Base-by-base conservation (phyloP, 2,888 invertebrate genomes). In the Tethea ocularis region DNA sequence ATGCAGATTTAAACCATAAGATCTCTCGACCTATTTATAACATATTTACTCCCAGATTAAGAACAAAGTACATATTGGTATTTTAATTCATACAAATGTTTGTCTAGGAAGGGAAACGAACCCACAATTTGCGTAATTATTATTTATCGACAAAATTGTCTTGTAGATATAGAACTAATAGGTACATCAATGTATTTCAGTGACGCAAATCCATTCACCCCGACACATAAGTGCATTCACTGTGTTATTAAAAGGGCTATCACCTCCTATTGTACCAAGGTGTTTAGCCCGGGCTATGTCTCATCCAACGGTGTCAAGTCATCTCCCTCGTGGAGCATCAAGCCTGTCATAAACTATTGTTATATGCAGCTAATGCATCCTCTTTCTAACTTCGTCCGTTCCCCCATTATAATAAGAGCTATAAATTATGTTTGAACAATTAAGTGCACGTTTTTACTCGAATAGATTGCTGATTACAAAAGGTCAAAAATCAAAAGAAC, bases 141-240 rank as follows among this genome's bases (percentile, higher is more conserved):
- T 33, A 10, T 7, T 33, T 33, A 8, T 33, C 11, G 5, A 36
- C 0, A 36, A 10, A 26, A 26, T 0, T 29, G 1, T 29, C 7
- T 29, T 33, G 2, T 33, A 20, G 15, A 20, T 64, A 62, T 61
- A 63, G 62, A 65, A 63, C 66, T 41, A 56, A 24, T n/a, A n/a
- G n/a, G 57, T 57, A 56, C 4, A 36, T 54, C 66, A 51, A 41
- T 6, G 46, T 2, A 41, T 52, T 53, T 24, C 33, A 53, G 51
- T 75, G 75, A 75, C 76, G 75, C 57, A 71, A 65, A 61, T 59
- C 26, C 61, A 61, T 61, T 69, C 60, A 63, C 59, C 67, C 60
- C 57, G 26, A 56, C 62, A 60, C 36, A n/a, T n/a, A 63, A 59
- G 68, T 71, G 72, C 75, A 73, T 67, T 68, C 60, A 64, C 61